Evolutionary conservation across 2,888 invertebrate species (phyloP), one percentile per base, ranked within the genome.

Genomic region (Stenoptilia bipunctidactyla): DNA sequence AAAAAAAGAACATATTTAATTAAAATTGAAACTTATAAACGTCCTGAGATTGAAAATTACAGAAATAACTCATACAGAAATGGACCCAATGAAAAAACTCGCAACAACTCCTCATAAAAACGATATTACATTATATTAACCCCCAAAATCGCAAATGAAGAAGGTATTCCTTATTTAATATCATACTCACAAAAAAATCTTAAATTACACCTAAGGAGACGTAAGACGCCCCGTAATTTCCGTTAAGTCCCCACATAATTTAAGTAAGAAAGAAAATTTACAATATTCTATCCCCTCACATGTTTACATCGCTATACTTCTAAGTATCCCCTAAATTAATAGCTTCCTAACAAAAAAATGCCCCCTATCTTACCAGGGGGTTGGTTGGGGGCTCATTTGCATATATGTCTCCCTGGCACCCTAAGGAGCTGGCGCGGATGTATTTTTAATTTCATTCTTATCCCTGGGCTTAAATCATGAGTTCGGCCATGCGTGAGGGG

Each of bases 401-500:
- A 82, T 82, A 80, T 79, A 82, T 83, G 82, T 82, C 80, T 65
- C 82, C 80, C 79, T 55, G 62, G 79, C 79, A 76, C 79, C 79
- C 79, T 56, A 77, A 82, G 79, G 76, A 76, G 71, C 70, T 70
- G 71, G 61, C 61, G 66, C 53, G 80, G 83, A 83, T 83, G 83
- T 83, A 83, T 83, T 83, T 83, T 83, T 83, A 83, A 83, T 83
- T 83, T 83, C 82, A 82, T 83, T 83, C 83, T 83, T 83, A 83
- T 82, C 82, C 83, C 71, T 65, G 79, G 74, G 79, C 83, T 83
- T 83, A 82, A 83, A 82, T 83, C 82, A 83, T 83, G 82, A 76
- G 76, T 73, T 82, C 83, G 82, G 79, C 83, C 83, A 83, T 83
- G 83, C 83, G 83, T 82, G 82, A 70, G 66, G 62, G 74, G 73